Percentiles rank a stretch among this genome's conserved stretches.
These are phyloP conservation scores for Apocheima hispidaria DNA, from an alignment of 2,888 invertebrate species.

Conservation along the genomic window DNA sequence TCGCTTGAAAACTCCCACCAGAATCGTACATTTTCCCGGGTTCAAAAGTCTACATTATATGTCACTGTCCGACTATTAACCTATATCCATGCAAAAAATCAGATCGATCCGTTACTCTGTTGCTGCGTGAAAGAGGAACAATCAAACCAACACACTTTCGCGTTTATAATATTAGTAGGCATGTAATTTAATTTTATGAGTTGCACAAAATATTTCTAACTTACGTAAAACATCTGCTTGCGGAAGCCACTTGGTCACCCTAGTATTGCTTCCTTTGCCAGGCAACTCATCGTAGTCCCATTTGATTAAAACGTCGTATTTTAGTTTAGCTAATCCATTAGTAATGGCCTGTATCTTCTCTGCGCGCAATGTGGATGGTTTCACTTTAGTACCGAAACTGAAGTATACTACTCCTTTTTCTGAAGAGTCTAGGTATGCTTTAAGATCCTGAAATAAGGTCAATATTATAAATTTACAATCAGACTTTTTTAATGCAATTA, in stretches of 20 bases:
- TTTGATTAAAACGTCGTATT: constrained; percentile 75
- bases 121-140: too few species aligned
- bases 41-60: too few species aligned
- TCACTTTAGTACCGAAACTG: constrained; percentile 73
- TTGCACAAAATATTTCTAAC: too few species aligned
- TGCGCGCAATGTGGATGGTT: constrained; percentile 58
- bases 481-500: neutral
- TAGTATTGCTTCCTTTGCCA: constrained; percentile 63
- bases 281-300: constrained; percentile 63
- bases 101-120: too few species aligned
- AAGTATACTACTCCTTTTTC: constrained; percentile 72
- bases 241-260: constrained; percentile 69
- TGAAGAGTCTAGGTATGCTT: constrained; percentile 66
- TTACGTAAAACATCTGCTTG: constrained; percentile 71
- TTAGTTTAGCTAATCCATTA: constrained; percentile 64
- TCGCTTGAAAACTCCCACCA: too few species aligned
- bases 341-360: constrained; percentile 57
- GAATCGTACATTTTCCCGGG: too few species aligned
- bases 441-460: constrained; percentile 60
- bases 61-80: too few species aligned
- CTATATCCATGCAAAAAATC: too few species aligned
- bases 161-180: too few species aligned
- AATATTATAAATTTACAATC: too few species aligned
- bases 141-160: too few species aligned
- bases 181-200: too few species aligned